Evolutionary conservation across 2,797 vertebrate genomes (phyloP).

Genomic region (Sebastes cheni): DNA sequence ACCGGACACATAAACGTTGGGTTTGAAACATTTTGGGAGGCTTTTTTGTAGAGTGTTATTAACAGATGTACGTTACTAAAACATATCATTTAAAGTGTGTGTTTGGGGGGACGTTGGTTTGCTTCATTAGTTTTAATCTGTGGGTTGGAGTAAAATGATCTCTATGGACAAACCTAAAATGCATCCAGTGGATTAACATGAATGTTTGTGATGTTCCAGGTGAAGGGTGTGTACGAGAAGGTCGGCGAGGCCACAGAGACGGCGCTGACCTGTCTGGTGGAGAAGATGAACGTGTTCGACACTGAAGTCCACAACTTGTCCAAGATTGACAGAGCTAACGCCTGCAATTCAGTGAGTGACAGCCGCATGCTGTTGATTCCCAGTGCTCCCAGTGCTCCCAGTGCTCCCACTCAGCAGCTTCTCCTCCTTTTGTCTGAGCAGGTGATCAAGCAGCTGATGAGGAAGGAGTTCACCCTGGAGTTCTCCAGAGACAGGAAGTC

Average conservation of each 20-base stretch:
- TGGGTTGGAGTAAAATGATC: not conserved
- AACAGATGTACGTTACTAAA: not conserved
- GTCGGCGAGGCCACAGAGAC: slow-evolving; percentile 98
- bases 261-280: slow-evolving; percentile 93
- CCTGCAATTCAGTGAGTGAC: slow-evolving; percentile 93
- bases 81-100: not conserved
- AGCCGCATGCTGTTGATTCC: slow-evolving; percentile 3
- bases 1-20: too few species aligned
- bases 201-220: slow-evolving; percentile 68
- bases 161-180: not conserved
- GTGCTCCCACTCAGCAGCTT: slow-evolving; percentile 36
- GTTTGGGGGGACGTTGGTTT: not conserved
- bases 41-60: not conserved
- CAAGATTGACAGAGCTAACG: slow-evolving; percentile 94
- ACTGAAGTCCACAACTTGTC: slow-evolving; percentile 90
- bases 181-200: not conserved
- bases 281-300: slow-evolving; percentile 99
- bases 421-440: slow-evolving; percentile 55
- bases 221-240: slow-evolving; percentile 95
- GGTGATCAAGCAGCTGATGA: slow-evolving; percentile 99
- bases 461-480: slow-evolving; percentile 96
- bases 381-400: not conserved
- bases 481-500: slow-evolving; percentile 98
- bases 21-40: too few species aligned
- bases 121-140: not conserved